These are phyloP conservation scores for Cataglyphis cursor DNA, from an alignment of 2,888 invertebrate genomes.

Conservation along the genomic window DNA sequence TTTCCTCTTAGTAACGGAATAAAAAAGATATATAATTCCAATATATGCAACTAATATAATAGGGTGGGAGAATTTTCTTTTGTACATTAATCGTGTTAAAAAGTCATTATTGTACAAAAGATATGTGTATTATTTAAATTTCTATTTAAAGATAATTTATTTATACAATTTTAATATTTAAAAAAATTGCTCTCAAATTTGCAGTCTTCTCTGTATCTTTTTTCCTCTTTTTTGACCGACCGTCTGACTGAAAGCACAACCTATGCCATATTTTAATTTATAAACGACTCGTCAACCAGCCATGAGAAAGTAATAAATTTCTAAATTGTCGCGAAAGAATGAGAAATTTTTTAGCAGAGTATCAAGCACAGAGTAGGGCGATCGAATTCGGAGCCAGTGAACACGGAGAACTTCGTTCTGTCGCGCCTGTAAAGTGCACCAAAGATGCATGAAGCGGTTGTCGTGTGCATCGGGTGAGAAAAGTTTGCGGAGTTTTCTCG, in stretches of 20 bases:
- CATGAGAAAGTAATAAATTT: conserved; percentile 53
- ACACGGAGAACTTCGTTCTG: conserved; percentile 45
- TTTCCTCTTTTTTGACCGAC: background rate
- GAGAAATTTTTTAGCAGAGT: conserved; percentile 60
- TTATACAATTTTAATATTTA: background rate
- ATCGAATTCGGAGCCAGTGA: conserved; percentile 40
- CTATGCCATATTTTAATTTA: conserved; percentile 55
- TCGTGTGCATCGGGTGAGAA: conserved; percentile 66
- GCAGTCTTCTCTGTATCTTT: background rate
- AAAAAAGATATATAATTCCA: conserved; percentile 9
- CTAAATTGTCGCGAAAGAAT: conserved; percentile 35
- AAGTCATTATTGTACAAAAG: background rate
- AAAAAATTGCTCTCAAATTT: background rate
- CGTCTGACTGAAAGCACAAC: background rate
- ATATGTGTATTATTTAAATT: background rate
- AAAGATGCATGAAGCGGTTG: conserved; percentile 73
- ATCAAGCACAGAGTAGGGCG: conserved; percentile 25
- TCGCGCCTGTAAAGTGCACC: conserved; percentile 54
- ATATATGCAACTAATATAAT: background rate
- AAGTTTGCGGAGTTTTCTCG: conserved; percentile 55
- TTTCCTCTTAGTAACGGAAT: background rate
- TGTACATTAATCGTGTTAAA: background rate
- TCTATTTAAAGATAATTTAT: background rate
- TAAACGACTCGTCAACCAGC: conserved; percentile 59
- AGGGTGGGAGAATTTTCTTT: background rate